phyloP scores from a whole-genome alignment of 2,888 invertebrate genomes.

The Protonemura montana region DNA sequence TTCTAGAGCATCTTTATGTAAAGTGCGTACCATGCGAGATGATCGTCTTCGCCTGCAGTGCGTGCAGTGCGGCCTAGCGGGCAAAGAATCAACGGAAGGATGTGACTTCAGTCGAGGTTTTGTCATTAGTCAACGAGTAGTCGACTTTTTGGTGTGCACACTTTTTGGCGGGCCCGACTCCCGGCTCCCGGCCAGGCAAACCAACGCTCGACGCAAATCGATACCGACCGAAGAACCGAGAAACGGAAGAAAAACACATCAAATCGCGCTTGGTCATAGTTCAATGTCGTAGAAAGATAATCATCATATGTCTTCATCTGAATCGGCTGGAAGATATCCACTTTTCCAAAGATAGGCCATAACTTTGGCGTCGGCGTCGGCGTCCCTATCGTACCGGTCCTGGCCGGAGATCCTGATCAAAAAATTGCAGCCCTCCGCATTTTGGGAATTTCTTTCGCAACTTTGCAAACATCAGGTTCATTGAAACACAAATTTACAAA shows the following conservation, averaged over 20 bases:
- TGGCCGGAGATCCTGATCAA: background rate
- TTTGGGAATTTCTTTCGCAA: background rate
- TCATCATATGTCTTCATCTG: slow-evolving; percentile 30
- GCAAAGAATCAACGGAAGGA: slow-evolving; percentile 18
- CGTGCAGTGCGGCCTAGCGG: background rate
- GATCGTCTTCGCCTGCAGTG: too few species aligned
- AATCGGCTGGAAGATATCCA: slow-evolving; percentile 7
- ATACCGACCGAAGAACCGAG: background rate
- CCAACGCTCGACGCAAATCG: slow-evolving; percentile 10
- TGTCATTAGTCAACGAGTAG: slow-evolving; percentile 27
- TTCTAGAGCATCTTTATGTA: slow-evolving; percentile 26
- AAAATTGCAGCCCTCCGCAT: background rate
- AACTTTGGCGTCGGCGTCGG: background rate
- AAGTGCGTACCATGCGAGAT: slow-evolving; percentile 16
- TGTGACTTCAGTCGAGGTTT: slow-evolving; percentile 17
- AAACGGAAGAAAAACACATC: slow-evolving; percentile 26
- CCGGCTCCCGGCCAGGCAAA: background rate
- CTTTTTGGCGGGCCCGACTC: background rate
- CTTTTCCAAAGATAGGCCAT: slow-evolving; percentile 16
- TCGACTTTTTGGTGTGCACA: background rate
- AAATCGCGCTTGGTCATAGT: slow-evolving; percentile 18
- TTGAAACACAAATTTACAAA: background rate
- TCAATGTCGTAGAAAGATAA: slow-evolving; percentile 29
- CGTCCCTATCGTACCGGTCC: background rate
- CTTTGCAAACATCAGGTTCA: slow-evolving; percentile 9